Conservation (phyloP, 2,797 vertebrate species). For the Xenops minutus region DNA sequence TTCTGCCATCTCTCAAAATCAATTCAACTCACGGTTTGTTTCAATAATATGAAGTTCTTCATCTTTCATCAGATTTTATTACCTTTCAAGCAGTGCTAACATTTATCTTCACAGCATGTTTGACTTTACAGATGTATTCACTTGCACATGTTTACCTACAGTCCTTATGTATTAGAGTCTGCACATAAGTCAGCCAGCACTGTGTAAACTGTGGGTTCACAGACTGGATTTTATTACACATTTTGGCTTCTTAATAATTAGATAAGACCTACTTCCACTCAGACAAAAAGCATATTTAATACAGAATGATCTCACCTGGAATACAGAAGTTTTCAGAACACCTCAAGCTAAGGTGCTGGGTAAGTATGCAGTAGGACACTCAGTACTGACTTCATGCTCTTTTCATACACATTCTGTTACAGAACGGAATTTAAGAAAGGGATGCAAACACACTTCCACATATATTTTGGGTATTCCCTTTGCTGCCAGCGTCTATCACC, state of each 20-base stretch:
- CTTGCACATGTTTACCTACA: neutral
- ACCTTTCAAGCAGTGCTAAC: neutral
- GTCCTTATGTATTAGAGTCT: neutral
- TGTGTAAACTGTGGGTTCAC: neutral
- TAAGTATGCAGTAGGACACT: neutral
- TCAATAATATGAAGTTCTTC: neutral
- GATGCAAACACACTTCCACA: neutral
- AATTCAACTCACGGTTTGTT: neutral
- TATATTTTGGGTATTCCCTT: neutral
- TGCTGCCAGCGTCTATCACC: neutral
- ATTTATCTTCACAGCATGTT: neutral
- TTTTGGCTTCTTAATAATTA: constrained; percentile 12
- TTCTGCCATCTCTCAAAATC: neutral
- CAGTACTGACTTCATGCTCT: neutral
- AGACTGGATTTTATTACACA: neutral
- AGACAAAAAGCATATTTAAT: neutral
- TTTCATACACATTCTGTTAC: neutral
- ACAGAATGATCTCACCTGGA: neutral
- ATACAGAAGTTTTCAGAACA: neutral
- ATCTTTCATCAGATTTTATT: neutral
- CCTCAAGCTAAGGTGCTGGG: neutral
- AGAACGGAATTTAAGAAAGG: neutral
- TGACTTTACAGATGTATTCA: neutral
- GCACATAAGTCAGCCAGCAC: neutral
- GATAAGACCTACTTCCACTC: neutral